Percentiles rank a stretch among this genome's conserved stretches.
Evolutionary conservation across 1,140 invertebrate genomes (phyloP).

Genomic region (Drosophila murphyi): DNA sequence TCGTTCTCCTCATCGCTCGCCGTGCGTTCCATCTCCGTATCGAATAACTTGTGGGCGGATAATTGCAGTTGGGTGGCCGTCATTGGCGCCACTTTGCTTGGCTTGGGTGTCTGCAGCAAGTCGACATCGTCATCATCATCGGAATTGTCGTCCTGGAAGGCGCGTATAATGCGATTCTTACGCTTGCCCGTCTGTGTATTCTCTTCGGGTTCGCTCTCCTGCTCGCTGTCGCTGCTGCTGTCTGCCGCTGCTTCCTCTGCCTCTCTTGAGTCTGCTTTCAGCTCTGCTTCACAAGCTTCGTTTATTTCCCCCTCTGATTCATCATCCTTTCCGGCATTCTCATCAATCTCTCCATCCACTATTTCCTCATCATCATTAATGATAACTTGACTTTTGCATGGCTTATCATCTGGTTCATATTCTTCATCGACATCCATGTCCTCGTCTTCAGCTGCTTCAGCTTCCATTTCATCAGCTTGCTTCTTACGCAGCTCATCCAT

Average conservation of each 20-base stretch:
- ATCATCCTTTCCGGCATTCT: constrained; percentile 57
- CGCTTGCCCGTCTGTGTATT: constrained; percentile 30
- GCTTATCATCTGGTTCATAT: constrained; percentile 72
- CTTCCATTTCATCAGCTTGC: constrained; percentile 79
- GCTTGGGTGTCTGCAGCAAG: constrained; percentile 74
- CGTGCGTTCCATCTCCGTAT: constrained; percentile 66
- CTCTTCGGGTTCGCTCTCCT: constrained; percentile 34
- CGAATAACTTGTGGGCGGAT: constrained; percentile 64
- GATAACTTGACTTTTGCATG: constrained; percentile 55
- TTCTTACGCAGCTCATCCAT: constrained; percentile 85
- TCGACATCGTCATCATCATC: constrained; percentile 82
- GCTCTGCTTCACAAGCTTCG: constrained; percentile 22
- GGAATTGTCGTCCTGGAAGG: constrained; percentile 75
- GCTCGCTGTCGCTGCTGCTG: constrained; percentile 46
- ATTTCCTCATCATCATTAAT: constrained; percentile 72
- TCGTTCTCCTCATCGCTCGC: constrained; percentile 85
- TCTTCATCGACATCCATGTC: constrained; percentile 63
- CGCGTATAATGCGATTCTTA: constrained; percentile 73
- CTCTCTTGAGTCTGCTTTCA: constrained; percentile 3
- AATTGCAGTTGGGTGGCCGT: constrained; percentile 55
- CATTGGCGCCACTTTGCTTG: constrained; percentile 66
- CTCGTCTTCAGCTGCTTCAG: constrained; percentile 50
- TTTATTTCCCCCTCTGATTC: constrained; percentile 57
- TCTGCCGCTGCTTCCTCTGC: constrained; percentile 56
- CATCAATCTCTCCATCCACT: constrained; percentile 66